Percentiles rank a stretch among this genome's conserved stretches.
phyloP scores from a whole-genome alignment of 2,113 vertebrate genomes.

The Eptatretus burgeri region DNA sequence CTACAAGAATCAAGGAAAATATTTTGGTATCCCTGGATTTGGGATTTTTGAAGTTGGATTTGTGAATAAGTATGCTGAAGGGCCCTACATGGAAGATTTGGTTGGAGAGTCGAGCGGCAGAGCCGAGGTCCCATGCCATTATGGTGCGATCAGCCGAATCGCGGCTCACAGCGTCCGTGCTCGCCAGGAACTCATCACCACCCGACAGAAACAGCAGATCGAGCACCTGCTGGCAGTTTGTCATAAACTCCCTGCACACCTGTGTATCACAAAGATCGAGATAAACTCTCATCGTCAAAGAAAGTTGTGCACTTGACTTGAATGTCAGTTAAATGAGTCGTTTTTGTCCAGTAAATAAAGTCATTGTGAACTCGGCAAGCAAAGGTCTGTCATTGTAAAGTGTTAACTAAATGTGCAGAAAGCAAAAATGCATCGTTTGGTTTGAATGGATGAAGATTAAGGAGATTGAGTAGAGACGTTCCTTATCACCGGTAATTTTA shows the following conservation, averaged over 20 bases:
- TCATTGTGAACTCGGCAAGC: not conserved
- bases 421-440: constrained; percentile 9
- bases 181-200: constrained; percentile 49
- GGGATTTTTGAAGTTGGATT: no score
- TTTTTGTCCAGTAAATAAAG: not conserved
- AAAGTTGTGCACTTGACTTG: not conserved
- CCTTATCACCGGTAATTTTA: constrained; percentile 9
- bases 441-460: constrained; percentile 13
- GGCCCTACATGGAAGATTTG: constrained; percentile 72
- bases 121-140: constrained; percentile 67
- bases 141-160: constrained; percentile 82
- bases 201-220: constrained; percentile 53
- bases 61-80: not conserved
- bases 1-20: no score
- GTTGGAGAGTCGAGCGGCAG: constrained; percentile 64
- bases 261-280: constrained; percentile 13
- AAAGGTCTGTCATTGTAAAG: no score
- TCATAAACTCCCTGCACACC: constrained; percentile 45
- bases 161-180: constrained; percentile 60
- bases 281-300: not conserved
- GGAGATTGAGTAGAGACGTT: constrained; percentile 16
- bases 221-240: constrained; percentile 63
- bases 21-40: no score
- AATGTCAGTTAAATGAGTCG: not conserved
- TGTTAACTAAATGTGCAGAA: no score